phyloP scores from a whole-genome alignment of 2,797 vertebrate genomes.

The Aldrovandia affinis region DNA sequence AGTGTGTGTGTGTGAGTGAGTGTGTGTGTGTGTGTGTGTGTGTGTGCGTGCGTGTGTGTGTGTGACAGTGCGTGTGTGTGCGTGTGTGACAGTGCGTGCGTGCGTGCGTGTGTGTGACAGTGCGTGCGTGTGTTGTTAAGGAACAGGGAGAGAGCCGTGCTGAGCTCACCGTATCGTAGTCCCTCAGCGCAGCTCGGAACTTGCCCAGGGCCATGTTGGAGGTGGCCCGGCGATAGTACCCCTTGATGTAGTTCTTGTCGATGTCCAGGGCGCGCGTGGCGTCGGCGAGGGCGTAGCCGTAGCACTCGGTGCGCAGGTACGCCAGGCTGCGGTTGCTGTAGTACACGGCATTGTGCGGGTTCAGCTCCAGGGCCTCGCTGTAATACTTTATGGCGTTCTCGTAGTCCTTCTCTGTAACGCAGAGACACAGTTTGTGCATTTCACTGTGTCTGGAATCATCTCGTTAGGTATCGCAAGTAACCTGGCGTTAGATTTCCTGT shows the following conservation, averaged over 20 bases:
- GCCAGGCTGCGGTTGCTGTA: constrained; percentile 95
- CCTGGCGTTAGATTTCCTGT: too few species aligned
- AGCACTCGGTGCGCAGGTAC: constrained; percentile 94
- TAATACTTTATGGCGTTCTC: constrained; percentile 93
- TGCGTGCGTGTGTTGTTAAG: too few species aligned
- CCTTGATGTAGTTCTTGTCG: constrained; percentile 93
- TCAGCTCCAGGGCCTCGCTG: constrained; percentile 87
- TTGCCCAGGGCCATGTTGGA: constrained; percentile 97
- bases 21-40: too few species aligned
- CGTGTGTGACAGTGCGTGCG: too few species aligned
- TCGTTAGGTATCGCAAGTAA: too few species aligned
- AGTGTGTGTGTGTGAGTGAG: too few species aligned
- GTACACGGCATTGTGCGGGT: constrained; percentile 87
- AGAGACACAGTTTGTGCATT: not conserved
- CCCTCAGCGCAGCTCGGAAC: constrained; percentile 90
- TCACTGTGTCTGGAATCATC: too few species aligned
- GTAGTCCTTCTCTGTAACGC: constrained; percentile 86
- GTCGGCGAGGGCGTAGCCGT: constrained; percentile 90
- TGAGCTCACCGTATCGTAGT: constrained; percentile 90
- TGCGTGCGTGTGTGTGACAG: too few species aligned
- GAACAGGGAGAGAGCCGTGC: too few species aligned
- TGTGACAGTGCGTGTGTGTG: too few species aligned
- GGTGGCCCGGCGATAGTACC: constrained; percentile 91
- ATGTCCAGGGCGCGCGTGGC: constrained; percentile 89
- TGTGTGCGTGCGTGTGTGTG: too few species aligned